Base-by-base conservation (phyloP, 2,113 vertebrate genomes). In the Lophochroa leadbeateri region DNA sequence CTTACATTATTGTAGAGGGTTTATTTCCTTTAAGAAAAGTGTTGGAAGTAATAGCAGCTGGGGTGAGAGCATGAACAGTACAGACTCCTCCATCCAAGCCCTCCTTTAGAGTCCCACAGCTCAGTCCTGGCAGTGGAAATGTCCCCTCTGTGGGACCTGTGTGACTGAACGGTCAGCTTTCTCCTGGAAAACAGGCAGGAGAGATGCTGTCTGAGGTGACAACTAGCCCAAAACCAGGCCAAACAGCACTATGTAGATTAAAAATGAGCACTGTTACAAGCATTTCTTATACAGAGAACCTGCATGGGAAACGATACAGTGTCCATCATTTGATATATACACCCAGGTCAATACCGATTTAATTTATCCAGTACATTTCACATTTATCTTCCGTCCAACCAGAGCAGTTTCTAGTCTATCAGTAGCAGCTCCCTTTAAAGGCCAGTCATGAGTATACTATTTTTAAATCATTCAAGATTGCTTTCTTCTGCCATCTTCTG, bases 401-500 rank as follows among this genome's bases (percentile, higher is more conserved):
- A 8, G 37, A 4, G 23, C 47, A 17, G 10, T 75, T 81, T 44
- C 76, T 47, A 52, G 9, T 37, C 1, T 6, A 11, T 33, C n/a
- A 29, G 28, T 37, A 81, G 47, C 13, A 20, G 31, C n/a, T 90
- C 35, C 16, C 24, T 43, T 21, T 52, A 57, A 77, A 60, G 31
- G 41, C 16, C 8, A 1, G 15, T 17, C 64, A 27, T 9, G 79
- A n/a, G 11, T 3, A 24, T 8, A 14, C n/a, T 3, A 27, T 47
- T 91, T 86, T 85, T 7, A 68, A 90, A 86, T 44, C 21, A 13
- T 18, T 25, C 68, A 93, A 86, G 35, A 23, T 93, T 93, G 95
- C 61, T 96, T 95, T 96, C 76, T 95, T 75, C 92, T 96, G 96
- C 92, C 96, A 97, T 95, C 96, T 94, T 71, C 94, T 96, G 96